Evolutionary conservation across 2,797 vertebrate genomes (phyloP), one percentile per base, ranked within the genome.

Genomic region (Tadarida brasiliensis): DNA sequence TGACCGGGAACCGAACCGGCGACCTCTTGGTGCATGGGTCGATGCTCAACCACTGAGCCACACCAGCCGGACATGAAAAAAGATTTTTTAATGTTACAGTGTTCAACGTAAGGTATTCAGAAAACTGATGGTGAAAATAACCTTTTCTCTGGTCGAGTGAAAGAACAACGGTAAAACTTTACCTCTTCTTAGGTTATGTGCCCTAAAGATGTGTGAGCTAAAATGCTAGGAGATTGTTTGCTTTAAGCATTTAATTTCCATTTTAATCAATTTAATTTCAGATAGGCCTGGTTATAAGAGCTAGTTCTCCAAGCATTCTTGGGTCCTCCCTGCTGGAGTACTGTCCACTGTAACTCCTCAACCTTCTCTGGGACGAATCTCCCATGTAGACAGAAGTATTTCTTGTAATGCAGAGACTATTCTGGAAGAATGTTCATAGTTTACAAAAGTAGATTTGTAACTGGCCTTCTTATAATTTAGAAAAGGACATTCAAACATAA

Each of bases 191-290:
- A 65, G 22, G 2, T 67, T 68, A 74, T 20, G 0, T 8, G 28
- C 28, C 81, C 87, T 87, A 54, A 49, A 57, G 16, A 61, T 56
- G 22, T 73, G 11, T 86, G 30, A 82, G 3, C 57, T 87, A 63
- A 80, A 16, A 10, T 81, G 15, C 35, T 84, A 49, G 14, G 15
- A 71, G 20, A 30, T 86, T 51, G 47, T 65, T 88, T 68, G 74
- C 49, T 84, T 70, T 80, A 22, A 67, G 57, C 30, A 26, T 90
- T 95, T 87, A n/a, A 67, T 84, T 93, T 84, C 14, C 30, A 16
- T 73, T 80, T 74, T 59, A 89, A 57, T 87, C 39, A 78, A 11
- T 59, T 88, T 57, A 57, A 57, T 39, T 87, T 68, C 57, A 68
- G 15, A 33, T 82, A 16, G 12, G 1, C 12, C 20, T 77, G 24